Base-by-base conservation (phyloP, 1,140 invertebrate genomes). In the Drosophila lacteicornis region DNA sequence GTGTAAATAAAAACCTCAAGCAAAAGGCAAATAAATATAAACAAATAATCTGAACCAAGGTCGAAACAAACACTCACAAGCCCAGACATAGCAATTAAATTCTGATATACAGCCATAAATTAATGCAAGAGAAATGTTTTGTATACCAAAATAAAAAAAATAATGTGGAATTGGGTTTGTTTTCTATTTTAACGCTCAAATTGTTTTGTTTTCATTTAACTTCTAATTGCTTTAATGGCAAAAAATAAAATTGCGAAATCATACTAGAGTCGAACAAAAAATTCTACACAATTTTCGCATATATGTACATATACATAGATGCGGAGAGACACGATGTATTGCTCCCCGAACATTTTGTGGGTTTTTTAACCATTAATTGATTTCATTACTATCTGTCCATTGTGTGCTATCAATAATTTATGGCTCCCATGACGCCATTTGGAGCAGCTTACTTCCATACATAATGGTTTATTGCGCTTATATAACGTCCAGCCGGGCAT, bases 361-460 rank as follows among this genome's bases (percentile, higher is more conserved):
- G 13, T 47, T 66, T 56, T 82, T 73, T 11, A 40, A 75, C 69
- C 70, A 65, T 78, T 87, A 87, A 87, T 87, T 88, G 80, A 67
- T 87, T 83, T 74, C 61, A 61, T 83, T 83, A 62, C 78, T 62
- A 69, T 69, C 69, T 75, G 46, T 38, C 25, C 50, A 38, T 49
- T 33, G 57, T 4, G 43, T 13, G 63, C 38, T 80, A 86, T 86
- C 66, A 88, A 83, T 88, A 83, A 83, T 86, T 88, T 88, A 86
- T 83, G 15, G 70, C 62, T 73, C 70, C 67, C 60, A 83, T 86
- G 80, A 88, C 80, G 76, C 80, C 84, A 86, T 79, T 76, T 49
- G 58, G 40, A 60, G 70, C 67, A 50, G 66, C 66, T 73, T 49
- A 61, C 79, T 66, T 82, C 70, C 51, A 63, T 70, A 86, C 51